Evolutionary conservation across 2,888 invertebrate species (phyloP).

Genomic region (Busseola fusca): DNA sequence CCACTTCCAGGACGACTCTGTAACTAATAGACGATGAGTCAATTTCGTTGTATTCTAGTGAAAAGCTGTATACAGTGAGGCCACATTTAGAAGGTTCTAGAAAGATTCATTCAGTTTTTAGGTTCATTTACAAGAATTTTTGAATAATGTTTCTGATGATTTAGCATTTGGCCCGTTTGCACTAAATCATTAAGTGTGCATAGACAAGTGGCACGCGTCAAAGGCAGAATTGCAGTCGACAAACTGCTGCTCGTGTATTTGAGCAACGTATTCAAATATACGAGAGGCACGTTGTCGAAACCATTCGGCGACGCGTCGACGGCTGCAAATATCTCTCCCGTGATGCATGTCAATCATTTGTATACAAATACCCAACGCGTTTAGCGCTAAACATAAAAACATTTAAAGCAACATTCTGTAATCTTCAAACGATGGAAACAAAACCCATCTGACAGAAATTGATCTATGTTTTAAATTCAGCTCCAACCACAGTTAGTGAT

Average conservation of each 20-base stretch:
- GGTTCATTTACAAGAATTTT: neutral
- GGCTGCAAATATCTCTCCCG: neutral
- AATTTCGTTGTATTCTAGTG: conserved; percentile 85
- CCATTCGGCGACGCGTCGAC: neutral
- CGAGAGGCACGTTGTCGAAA: neutral
- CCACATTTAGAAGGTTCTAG: conserved; percentile 60
- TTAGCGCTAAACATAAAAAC: neutral
- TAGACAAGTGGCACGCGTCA: neutral
- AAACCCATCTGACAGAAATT: neutral
- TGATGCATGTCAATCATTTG: neutral
- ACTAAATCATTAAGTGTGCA: neutral
- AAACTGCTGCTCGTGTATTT: neutral
- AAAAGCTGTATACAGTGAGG: conserved; percentile 71
- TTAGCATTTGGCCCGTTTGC: neutral
- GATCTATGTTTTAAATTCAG: neutral
- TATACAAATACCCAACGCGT: neutral
- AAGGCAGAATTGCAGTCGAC: neutral
- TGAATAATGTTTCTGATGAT: neutral
- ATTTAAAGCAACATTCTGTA: neutral
- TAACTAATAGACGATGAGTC: conserved; percentile 93
- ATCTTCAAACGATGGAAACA: neutral
- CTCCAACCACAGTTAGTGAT: neutral
- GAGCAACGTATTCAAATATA: neutral
- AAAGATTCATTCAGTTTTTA: neutral
- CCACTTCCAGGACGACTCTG: conserved; percentile 97